Evolutionary conservation across 1,140 invertebrate species (phyloP), one percentile per base, ranked within the genome.

Genomic region (Drosophila truncata): DNA sequence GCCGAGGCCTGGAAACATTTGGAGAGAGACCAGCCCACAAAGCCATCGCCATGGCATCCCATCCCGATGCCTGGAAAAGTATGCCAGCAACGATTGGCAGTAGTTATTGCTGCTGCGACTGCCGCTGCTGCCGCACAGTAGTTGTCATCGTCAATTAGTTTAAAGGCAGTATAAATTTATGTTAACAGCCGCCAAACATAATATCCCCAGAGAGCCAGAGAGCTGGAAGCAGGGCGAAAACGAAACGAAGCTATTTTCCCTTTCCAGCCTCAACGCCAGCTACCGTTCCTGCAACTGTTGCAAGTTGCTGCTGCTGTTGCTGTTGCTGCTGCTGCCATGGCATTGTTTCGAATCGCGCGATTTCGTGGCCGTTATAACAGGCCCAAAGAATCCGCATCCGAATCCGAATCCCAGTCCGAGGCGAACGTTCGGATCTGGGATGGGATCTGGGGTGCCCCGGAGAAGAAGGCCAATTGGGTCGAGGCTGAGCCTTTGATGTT

Each of bases 81-180:
- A 82, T 79, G 80, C 75, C 80, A 82, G 46, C 52, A 33, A 72
- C 50, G 62, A 42, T 59, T 67, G 35, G 27, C 47, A 69, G 59
- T 59, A 41, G 54, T 41, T 65, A 33, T 39, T 61, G 55, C 35
- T 25, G 47, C 50, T 37, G 31, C 18, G 39, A 37, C 42, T 59
- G 49, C n/a, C 39, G 39, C 42, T 50, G 29, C 54, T 11, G 37
- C 50, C 49, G 64, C 41, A 77, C 78, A 65, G 75, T 69, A 84
- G 81, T 84, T 84, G 81, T 84, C 81, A 84, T 84, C 81, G 81
- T 84, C 81, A 84, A 85, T 84, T 84, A 84, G 81, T 76, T 84
- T 77, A 84, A 84, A 80, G 71, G 81, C 66, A 63, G 81, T 80
- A 84, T 80, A 84, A 84, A 84, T 84, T 84, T 80, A 84, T 84